Percentiles rank a stretch among this genome's conserved stretches.
phyloP scores from a whole-genome alignment of 1,140 invertebrate species.

The Papilio aristodemus region DNA sequence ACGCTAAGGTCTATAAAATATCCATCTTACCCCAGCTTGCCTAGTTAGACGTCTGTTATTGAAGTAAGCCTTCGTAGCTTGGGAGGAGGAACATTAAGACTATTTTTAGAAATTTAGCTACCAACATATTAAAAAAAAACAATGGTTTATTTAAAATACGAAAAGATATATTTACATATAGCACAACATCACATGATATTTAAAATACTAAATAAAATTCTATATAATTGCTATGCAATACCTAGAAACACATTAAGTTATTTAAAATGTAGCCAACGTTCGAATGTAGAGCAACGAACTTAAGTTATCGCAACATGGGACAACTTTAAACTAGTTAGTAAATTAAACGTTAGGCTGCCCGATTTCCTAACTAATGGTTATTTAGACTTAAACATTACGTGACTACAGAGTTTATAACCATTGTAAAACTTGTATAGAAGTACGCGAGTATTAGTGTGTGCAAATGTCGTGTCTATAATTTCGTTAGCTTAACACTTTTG shows the following conservation, averaged over 20 bases:
- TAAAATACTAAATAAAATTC: background rate
- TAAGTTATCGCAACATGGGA: constrained; percentile 10
- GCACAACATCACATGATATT: too few species aligned
- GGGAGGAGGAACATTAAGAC: too few species aligned
- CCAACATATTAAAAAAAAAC: background rate
- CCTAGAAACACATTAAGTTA: background rate
- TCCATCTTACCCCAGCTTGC: too few species aligned
- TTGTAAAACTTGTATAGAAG: background rate
- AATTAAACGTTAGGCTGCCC: background rate
- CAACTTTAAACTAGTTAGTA: background rate
- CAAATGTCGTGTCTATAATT: too few species aligned
- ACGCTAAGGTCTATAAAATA: too few species aligned
- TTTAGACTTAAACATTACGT: constrained; percentile 6
- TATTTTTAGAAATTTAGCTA: too few species aligned
- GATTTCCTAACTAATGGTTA: constrained; percentile 9
- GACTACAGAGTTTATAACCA: background rate
- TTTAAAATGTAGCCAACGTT: constrained; percentile 14
- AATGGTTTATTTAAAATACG: background rate
- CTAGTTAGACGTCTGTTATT: too few species aligned
- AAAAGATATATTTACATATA: too few species aligned
- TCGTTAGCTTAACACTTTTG: too few species aligned
- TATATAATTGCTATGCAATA: background rate
- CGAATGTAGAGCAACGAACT: constrained; percentile 14
- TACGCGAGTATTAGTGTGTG: background rate
- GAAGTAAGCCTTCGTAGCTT: too few species aligned